Evolutionary conservation across 2,888 invertebrate genomes (phyloP).

Genomic region (Hetaerina titia): DNA sequence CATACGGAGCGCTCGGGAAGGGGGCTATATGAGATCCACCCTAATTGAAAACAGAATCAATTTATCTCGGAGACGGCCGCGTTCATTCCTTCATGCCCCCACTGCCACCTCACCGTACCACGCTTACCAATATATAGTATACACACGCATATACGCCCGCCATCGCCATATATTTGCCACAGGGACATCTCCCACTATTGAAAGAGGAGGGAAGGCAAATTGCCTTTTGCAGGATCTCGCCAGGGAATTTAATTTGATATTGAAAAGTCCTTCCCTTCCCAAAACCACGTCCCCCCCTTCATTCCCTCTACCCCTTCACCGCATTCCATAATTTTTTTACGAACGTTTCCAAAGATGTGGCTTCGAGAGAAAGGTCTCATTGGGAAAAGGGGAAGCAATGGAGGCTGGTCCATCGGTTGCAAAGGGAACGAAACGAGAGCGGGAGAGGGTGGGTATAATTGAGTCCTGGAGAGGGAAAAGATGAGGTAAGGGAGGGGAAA

Average conservation of each 20-base stretch:
- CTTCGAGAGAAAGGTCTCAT: too few species aligned
- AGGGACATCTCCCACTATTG: conserved; percentile 32
- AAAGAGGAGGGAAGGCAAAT: conserved; percentile 31
- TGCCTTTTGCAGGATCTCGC: conserved; percentile 4
- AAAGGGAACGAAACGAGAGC: too few species aligned
- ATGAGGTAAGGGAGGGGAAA: background rate
- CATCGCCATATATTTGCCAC: background rate
- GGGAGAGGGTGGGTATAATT: too few species aligned
- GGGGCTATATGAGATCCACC: background rate
- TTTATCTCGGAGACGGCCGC: conserved; percentile 29
- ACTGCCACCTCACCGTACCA: background rate
- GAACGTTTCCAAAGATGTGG: background rate
- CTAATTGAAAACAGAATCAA: conserved; percentile 62
- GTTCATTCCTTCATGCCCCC: background rate
- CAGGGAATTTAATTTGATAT: conserved; percentile 52
- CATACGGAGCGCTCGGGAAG: background rate
- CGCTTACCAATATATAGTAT: background rate
- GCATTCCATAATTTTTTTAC: background rate
- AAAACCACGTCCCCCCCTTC: background rate
- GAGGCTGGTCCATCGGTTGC: background rate
- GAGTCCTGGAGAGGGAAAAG: too few species aligned
- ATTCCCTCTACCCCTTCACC: background rate
- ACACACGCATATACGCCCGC: background rate
- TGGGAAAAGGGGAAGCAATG: background rate
- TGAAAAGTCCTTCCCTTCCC: conserved; percentile 22